Percentiles rank a stretch among this genome's conserved stretches.
Conservation (phyloP, 2,113 vertebrate genomes). For the Pelmatolapia mariae region DNA sequence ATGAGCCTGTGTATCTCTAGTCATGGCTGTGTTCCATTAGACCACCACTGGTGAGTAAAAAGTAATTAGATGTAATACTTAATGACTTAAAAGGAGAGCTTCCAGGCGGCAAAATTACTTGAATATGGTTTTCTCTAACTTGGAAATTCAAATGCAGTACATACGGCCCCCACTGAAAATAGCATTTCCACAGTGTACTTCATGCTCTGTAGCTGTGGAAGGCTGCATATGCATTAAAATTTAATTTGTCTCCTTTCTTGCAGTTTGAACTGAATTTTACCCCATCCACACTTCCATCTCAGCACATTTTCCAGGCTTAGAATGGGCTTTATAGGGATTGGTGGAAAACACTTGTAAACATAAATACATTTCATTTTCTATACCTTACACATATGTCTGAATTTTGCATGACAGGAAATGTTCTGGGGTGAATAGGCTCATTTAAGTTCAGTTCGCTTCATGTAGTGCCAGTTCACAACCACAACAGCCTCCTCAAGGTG, state of each 20-base stretch:
- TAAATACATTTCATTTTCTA: background rate
- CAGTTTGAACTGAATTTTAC: conserved; percentile 13
- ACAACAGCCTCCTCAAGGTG: background rate
- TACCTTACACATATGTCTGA: background rate
- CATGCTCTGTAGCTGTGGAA: background rate
- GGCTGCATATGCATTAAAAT: conserved; percentile 47
- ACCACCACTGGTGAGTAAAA: background rate
- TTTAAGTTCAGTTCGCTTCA: background rate
- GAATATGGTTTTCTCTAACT: conserved; percentile 1
- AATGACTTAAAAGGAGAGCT: conserved; percentile 10
- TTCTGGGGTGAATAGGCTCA: background rate
- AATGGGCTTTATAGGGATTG: background rate
- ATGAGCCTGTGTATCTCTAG: background rate
- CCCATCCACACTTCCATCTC: background rate
- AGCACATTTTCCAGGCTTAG: background rate
- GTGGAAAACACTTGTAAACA: background rate
- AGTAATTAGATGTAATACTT: conserved; percentile 16
- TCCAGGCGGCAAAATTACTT: conserved; percentile 13
- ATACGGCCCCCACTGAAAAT: conserved; percentile 1
- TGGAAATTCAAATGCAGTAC: conserved; percentile 30
- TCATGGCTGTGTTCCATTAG: conserved; percentile 6
- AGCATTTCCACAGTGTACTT: conserved; percentile 18
- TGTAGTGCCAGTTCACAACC: accelerated
- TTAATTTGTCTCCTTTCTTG: conserved; percentile 30
- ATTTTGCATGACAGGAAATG: background rate